Evolutionary conservation across 2,888 invertebrate genomes (phyloP), one percentile per base, ranked within the genome.

Genomic region (Hydroisotoma schaefferi): DNA sequence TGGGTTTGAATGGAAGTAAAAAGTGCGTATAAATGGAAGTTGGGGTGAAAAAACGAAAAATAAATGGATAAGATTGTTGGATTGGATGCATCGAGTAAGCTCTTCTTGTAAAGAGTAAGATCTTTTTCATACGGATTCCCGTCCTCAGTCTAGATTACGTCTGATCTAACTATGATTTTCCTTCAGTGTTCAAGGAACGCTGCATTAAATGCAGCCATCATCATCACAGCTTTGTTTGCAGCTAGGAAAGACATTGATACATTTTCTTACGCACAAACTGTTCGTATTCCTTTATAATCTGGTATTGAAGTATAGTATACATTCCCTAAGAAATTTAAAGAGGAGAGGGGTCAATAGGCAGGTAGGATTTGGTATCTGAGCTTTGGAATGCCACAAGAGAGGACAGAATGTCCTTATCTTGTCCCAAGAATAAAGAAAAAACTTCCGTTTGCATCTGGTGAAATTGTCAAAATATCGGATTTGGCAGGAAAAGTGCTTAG

Each of bases 401-500:
- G 10, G 49, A 49, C 49, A 28, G 29, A 27, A 49, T n/a, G 55
- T 49, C 44, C 54, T 59, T 59, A 59, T 59, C 59, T 48, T 47
- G 56, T 55, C 59, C 22, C 18, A 18, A 37, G 40, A 29, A 49
- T 55, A 51, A 55, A 43, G 33, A 38, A 38, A 27, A 47, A 25
- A 3, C 23, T 37, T 52, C 52, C 48, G 25, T 46, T 52, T 63
- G 57, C 63, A 60, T 59, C 60, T 59, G 63, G 59, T 54, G 61
- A 64, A 64, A 64, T 61, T 64, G 61, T 61, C 58, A 61, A 64
- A 64, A 63, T 63, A 63, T 59, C 64, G 60, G 60, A 60, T 60
- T 60, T 60, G 49, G 51, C 47, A 62, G 56, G 55, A 65, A 65
- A 61, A 56, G 61, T 56, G 59, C 58, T 56, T 61, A 51, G 44